Percentiles rank a stretch among this genome's conserved stretches.
Evolutionary conservation across 2,113 vertebrate species (phyloP).

Genomic region (Catagonus wagneri): DNA sequence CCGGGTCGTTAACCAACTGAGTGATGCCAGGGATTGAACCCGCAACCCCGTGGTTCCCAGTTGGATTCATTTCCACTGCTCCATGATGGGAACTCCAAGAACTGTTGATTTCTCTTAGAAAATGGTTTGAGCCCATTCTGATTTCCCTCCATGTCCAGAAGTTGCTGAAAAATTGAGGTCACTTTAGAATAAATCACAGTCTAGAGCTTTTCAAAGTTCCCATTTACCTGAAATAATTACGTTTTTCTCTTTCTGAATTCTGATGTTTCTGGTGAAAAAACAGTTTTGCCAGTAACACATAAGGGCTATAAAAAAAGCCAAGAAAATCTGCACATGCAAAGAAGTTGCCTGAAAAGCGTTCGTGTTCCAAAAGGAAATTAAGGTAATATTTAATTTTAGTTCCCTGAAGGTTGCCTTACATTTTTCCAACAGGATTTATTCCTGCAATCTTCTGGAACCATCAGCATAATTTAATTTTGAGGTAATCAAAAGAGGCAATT

Average conservation of each 20-base stretch:
- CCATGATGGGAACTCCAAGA: too few relatives aligned
- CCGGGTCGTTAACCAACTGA: too few relatives aligned
- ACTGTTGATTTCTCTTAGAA: constrained; percentile 21
- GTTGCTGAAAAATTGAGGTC: constrained; percentile 38
- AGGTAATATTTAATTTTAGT: constrained; percentile 22
- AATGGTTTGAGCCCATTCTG: background rate
- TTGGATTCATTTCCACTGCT: too few relatives aligned
- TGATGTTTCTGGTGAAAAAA: constrained; percentile 31
- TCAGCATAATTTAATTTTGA: constrained; percentile 32
- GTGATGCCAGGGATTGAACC: too few relatives aligned
- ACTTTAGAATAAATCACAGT: constrained; percentile 12
- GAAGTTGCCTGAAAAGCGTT: constrained; percentile 4
- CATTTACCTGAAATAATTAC: constrained; percentile 22
- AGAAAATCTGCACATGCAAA: background rate
- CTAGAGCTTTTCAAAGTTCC: constrained; percentile 21
- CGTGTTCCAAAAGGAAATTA: constrained; percentile 33
- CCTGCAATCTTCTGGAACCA: background rate
- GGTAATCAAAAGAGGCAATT: constrained; percentile 10
- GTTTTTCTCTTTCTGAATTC: constrained; percentile 48
- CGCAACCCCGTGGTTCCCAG: too few relatives aligned
- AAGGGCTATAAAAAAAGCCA: constrained; percentile 28
- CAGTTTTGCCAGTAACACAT: background rate
- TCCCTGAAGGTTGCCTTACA: background rate
- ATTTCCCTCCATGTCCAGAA: background rate
- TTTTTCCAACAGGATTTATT: constrained; percentile 37